Base-by-base conservation (phyloP, 2,113 vertebrate genomes). In the Condylura cristata region DNA sequence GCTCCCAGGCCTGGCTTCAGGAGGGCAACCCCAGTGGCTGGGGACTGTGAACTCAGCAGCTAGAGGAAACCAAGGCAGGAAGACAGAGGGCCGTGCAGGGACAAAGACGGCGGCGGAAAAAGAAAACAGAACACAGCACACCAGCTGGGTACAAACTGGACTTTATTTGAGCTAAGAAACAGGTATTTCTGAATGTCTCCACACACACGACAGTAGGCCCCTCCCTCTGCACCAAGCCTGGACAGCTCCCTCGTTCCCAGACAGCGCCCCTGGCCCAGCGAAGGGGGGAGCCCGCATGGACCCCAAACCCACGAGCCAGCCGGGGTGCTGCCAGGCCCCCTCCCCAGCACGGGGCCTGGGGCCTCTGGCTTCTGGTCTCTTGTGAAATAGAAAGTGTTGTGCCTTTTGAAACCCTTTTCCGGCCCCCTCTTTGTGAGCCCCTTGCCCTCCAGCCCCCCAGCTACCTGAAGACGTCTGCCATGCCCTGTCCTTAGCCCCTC, bases 121-220 rank as follows among this genome's bases (percentile, higher is more conserved):
- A 92, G 96, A 96, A 95, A 94, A 97, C 46, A 97, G 97, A 97
- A 98, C 98, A 98, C 97, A 97, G 98, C 97, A 98, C 98, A 98
- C 98, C 82, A 97, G 97, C 96, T 96, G 98, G 98, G 97, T 98
- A 98, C 97, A 98, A 98, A 98, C 97, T 97, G 97, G 97, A 98
- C 98, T 98, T 98, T 98, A 98, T 98, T 98, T 97, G 97, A 97
- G 92, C 98, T 98, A 98, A 97, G 97, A 98, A 98, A 98, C 85
- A 95, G 95, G 97, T 93, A 79, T 84, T 88, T 96, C 96, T 95
- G 90, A 93, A 41, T 46, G 20, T 44, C 94, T 93, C 94, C 94
- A 72, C 32, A 83, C 91, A 93, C 94, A 90, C 44, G 32, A 39
- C 24, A 32, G 75, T 32, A 58, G 71, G 37, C 3, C 83, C 56